Base-by-base conservation (phyloP, 2,888 invertebrate species). In the Drosophila colorata region DNA sequence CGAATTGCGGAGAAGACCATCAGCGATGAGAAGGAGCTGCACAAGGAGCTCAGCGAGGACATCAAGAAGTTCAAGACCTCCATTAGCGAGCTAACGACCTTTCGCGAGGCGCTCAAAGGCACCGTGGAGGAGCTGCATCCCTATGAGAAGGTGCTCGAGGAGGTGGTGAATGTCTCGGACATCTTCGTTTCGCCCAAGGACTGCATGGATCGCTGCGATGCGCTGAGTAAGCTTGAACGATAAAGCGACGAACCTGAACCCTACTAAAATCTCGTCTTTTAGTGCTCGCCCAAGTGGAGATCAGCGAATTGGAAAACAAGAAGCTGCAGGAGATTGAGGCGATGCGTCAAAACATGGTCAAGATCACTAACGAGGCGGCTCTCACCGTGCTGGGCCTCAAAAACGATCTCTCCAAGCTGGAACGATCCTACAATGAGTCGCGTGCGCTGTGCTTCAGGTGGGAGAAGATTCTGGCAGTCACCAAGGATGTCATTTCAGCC, bases 231-330 rank as follows among this genome's bases (percentile, higher is more conserved):
- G 85, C 13, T 9, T n/a, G 6, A 7, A 9, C 31, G 4, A 40
- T 7, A 0, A 8, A 11, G 7, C 2, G 4, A 4, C 2, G 0
- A 18, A 0, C 28, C 18, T 7, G 4, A 33, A 1, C 38, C 11
- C 37, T 13, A 8, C 25, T 16, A 1, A 37, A 25, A 4, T 0
- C 8, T 7, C 37, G 0, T 16, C 1, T 2, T 2, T 4, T 11
- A 92, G 92, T 92, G 92, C 70, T 92, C 1, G 90, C 92, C 2
- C 92, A 92, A 55, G 81, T 88, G 4, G 92, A 92, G 70, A 91
- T 92, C 31, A 71, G 73, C 1, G 79, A 90, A 6, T 69, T 91
- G 66, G 90, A 91, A 65, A 78, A 83, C 7, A 52, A 81, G 38
- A 91, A 90, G 49, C 58, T 90, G 0, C 74, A 84, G 52, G 87